Conservation (phyloP, 2,113 vertebrate species). For the Otus sunia region DNA sequence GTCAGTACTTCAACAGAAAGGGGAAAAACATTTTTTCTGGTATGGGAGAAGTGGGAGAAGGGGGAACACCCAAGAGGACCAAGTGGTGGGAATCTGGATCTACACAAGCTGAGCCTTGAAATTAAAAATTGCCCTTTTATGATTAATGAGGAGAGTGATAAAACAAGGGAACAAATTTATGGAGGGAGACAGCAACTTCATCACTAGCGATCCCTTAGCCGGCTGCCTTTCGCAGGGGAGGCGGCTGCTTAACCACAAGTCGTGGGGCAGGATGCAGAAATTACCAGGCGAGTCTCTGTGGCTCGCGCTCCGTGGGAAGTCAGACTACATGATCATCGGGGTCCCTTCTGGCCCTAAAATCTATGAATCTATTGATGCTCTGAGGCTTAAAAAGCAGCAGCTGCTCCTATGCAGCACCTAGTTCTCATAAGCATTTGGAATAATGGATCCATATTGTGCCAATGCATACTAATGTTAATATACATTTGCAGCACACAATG, state of each 20-base stretch:
- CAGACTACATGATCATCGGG: neutral
- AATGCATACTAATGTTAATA: conserved; percentile 72
- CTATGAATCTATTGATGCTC: conserved; percentile 66
- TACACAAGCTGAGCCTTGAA: neutral
- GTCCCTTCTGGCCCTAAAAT: conserved; percentile 68
- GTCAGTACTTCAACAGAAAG: neutral
- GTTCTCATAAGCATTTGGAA: conserved; percentile 64
- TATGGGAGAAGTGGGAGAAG: neutral
- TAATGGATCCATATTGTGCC: conserved; percentile 72
- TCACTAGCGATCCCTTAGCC: neutral
- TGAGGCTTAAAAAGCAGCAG: conserved; percentile 67
- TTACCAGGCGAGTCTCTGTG: neutral
- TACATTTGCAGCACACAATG: conserved; percentile 52
- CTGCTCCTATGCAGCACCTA: conserved; percentile 63
- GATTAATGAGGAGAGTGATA: neutral
- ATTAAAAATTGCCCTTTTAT: neutral
- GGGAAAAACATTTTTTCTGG: neutral
- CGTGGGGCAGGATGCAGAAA: neutral
- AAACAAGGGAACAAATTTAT: neutral
- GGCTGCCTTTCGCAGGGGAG: neutral
- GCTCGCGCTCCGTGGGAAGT: neutral
- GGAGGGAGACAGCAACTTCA: neutral
- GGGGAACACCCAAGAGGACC: neutral
- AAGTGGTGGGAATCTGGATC: neutral
- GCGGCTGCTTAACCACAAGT: neutral